Evolutionary conservation across 2,797 vertebrate genomes (phyloP), one percentile per base, ranked within the genome.

Genomic region (Rhynchotus rufescens): DNA sequence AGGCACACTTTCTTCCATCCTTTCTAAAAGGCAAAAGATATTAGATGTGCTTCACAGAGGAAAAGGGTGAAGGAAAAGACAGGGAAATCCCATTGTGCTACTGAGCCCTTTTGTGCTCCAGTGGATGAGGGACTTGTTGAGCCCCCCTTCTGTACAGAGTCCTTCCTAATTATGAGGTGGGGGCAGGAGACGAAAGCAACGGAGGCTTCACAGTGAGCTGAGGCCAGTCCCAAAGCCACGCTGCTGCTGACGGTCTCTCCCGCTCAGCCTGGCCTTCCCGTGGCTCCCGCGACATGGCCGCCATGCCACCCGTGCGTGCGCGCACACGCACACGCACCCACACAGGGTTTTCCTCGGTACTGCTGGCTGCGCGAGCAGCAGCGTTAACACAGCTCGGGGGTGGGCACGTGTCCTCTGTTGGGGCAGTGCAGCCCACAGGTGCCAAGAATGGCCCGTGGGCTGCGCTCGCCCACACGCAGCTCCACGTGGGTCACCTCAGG

Each of bases 311-410:
- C 47, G 7, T 47, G 20, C 47, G 62, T 12, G 10, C 10, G 19
- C 56, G 22, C 23, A 16, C 34, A 30, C 2, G 3, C 9, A 11
- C 21, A 15, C 7, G 20, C 2, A 14, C 49, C 42, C 61, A 34
- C 8, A 3, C 45, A 8, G 23, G 32, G 1, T 1, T 80, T 42
- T 61, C 68, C 26, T 52, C 68, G 75, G 44, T 45, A 3, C 9
- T 34, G 47, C 26, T 8, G 3, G 25, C n/a, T 30, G 45, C 45
- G 38, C 0, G 0, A 85, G 45, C 47, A 66, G 28, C 13, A 52
- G n/a, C 0, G 0, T 3, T 22, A 72, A 28, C 20, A 60, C 30
- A 40, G 14, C 0, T 0, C n/a, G 30, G 14, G 19, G 1, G 14
- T 0, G 2, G 64, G 40, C 20, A 60, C 32, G 15, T 57, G 32